Percentiles rank a stretch among this genome's conserved stretches.
Evolutionary conservation across 2,888 invertebrate genomes (phyloP).

Genomic region (Pseudanteris insignis): DNA sequence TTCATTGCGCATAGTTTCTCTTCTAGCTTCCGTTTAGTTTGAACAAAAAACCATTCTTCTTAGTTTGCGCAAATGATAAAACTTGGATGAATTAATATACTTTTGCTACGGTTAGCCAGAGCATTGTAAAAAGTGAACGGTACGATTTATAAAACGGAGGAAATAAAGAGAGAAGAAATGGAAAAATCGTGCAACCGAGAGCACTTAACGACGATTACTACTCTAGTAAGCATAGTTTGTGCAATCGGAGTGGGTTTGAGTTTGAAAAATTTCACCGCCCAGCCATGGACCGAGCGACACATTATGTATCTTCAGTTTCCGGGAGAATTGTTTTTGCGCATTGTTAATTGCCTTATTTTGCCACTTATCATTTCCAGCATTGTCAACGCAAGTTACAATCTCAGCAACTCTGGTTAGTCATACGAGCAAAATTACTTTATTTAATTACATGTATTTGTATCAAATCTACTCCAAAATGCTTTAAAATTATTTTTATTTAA

Average conservation of each 20-base stretch:
- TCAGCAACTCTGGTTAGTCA: constrained; percentile 57
- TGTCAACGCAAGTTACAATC: constrained; percentile 71
- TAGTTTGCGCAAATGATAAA: too few relatives aligned
- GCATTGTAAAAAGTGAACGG: too few relatives aligned
- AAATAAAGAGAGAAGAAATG: constrained; percentile 4
- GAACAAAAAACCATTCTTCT: too few relatives aligned
- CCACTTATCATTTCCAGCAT: constrained; percentile 92
- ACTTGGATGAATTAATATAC: too few relatives aligned
- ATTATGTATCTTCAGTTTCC: constrained; percentile 94
- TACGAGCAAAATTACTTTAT: too few relatives aligned
- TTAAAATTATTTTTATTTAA: too few relatives aligned
- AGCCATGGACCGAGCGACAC: constrained; percentile 79
- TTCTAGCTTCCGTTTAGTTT: too few relatives aligned
- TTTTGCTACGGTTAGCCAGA: too few relatives aligned
- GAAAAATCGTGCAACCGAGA: constrained; percentile 14
- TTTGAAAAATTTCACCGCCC: constrained; percentile 51
- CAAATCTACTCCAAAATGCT: too few relatives aligned
- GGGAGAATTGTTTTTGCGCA: constrained; percentile 92
- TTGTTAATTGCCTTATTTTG: constrained; percentile 93
- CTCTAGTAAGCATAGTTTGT: constrained; percentile 48
- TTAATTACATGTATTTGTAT: too few relatives aligned
- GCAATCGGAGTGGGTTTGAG: constrained; percentile 52
- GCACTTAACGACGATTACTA: constrained; percentile 28
- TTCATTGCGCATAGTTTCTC: not conserved
- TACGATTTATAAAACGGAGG: too few relatives aligned